phyloP scores from a whole-genome alignment of 2,797 vertebrate genomes.

The Rhinogobio ventralis region DNA sequence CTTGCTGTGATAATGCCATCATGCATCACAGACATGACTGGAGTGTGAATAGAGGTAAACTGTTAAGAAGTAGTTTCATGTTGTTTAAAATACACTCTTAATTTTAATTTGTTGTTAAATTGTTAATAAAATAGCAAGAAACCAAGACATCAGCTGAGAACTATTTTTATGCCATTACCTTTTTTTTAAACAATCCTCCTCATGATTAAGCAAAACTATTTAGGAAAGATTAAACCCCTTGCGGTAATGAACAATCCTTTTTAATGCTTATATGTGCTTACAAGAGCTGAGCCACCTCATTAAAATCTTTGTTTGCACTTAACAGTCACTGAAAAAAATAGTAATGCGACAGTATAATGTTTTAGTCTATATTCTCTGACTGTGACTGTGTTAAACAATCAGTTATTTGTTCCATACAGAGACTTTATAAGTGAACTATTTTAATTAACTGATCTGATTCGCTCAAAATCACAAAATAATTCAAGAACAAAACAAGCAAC shows the following conservation, averaged over 20 bases:
- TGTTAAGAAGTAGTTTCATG: neutral
- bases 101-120: neutral
- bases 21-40: neutral
- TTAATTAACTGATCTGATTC: too few species aligned
- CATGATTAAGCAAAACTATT: neutral
- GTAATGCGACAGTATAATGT: neutral
- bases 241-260: neutral
- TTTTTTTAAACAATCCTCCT: neutral
- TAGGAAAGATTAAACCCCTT: neutral
- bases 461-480: too few species aligned
- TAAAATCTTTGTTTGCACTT: neutral
- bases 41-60: neutral
- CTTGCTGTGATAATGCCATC: neutral
- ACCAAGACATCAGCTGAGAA: neutral
- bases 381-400: neutral
- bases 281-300: neutral
- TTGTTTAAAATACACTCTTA: neutral
- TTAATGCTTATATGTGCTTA: neutral
- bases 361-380: neutral
- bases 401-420: neutral
- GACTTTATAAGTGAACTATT: too few species aligned
- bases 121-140: neutral
- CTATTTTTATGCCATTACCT: neutral
- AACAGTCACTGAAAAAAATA: neutral
- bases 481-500: too few species aligned